Conservation (phyloP, 1,140 invertebrate species). For the Neodiprion fabricii region DNA sequence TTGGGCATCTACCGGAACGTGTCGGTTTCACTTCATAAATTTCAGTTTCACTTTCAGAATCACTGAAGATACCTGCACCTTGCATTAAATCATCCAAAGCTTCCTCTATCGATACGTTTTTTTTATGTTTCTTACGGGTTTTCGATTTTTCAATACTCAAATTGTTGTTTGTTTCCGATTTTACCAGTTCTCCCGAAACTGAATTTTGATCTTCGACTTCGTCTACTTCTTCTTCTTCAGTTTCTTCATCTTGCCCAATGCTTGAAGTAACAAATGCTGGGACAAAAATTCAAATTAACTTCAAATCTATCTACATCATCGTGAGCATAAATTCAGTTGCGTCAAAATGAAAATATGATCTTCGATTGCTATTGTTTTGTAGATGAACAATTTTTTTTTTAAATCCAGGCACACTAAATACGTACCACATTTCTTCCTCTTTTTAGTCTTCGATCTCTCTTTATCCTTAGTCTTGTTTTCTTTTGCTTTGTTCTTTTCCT, state of each 20-base stretch:
- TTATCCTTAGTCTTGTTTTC: slow-evolving; percentile 19
- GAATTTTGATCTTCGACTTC: slow-evolving; percentile 11
- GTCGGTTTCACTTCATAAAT: slow-evolving; percentile 51
- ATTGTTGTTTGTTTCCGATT: slow-evolving; percentile 4
- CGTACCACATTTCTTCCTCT: not conserved
- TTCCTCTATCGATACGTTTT: not conserved
- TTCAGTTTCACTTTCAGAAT: slow-evolving; percentile 37
- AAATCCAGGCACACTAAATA: not conserved
- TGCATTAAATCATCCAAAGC: slow-evolving; percentile 20
- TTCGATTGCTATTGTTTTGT: too few relatives aligned
- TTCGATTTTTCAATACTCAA: slow-evolving; percentile 10
- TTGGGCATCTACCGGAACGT: slow-evolving; percentile 50
- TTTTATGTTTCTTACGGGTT: slow-evolving; percentile 4
- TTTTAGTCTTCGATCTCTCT: slow-evolving; percentile 5
- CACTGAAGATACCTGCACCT: slow-evolving; percentile 11
- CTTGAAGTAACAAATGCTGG: slow-evolving; percentile 12
- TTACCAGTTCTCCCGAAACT: not conserved
- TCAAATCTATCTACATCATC: too few relatives aligned
- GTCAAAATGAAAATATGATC: too few relatives aligned
- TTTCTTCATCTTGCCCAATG: slow-evolving; percentile 23
- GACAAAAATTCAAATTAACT: slow-evolving; percentile 8
- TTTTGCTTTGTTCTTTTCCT: slow-evolving; percentile 23
- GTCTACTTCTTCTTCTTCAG: not conserved
- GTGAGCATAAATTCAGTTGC: too few relatives aligned
- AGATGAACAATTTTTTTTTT: too few relatives aligned